Base-by-base conservation (phyloP, 2,888 invertebrate genomes). In the Frankliniella fusca region DNA sequence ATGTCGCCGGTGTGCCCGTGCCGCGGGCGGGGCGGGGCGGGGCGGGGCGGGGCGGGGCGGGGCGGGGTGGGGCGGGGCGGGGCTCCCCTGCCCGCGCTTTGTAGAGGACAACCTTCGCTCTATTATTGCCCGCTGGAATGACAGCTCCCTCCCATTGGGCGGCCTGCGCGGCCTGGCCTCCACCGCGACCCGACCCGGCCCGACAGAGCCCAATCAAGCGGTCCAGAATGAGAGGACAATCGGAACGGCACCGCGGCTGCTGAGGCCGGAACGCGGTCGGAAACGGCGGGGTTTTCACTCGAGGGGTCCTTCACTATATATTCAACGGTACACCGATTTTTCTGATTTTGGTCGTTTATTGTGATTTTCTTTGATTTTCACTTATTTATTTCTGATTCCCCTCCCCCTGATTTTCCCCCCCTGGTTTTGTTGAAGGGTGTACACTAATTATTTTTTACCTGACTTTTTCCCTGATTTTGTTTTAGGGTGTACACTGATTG, bases 91-190 rank as follows among this genome's bases (percentile, higher is more conserved):
- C 61, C 23, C 23, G 70, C 70, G 9, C 70, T 23, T 70, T 23
- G 70, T 70, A 11, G 70, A 70, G 70, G 23, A 70, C 70, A 70
- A 70, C 70, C 70, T 70, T 70, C 70, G 23, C 9, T 70, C 70
- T 11, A 20, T 20, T n/a, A 61, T 15, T 70, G 70, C 23, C 70
- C 70, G 70, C 70, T 23, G 23, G 70, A 70, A 23, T 70, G 70
- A 70, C 70, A 70, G 70, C 9, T 23, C 70, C 23, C 65, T 23
- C 70, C 70, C 70, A 70, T 70, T 70, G 23, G 70, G 23, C 70
- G 70, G 23, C 70, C 23, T n/a, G 61, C n/a, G 54, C 54, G 10
- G 50, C 10, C 50, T 15, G 15, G n/a, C 15, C 15, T 54, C 54
- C 54, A 54, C 20, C 15, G 54, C 54, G 11, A 18, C 54, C 54